Base-by-base conservation (phyloP, 2,113 vertebrate genomes). In the Pedionomus torquatus region DNA sequence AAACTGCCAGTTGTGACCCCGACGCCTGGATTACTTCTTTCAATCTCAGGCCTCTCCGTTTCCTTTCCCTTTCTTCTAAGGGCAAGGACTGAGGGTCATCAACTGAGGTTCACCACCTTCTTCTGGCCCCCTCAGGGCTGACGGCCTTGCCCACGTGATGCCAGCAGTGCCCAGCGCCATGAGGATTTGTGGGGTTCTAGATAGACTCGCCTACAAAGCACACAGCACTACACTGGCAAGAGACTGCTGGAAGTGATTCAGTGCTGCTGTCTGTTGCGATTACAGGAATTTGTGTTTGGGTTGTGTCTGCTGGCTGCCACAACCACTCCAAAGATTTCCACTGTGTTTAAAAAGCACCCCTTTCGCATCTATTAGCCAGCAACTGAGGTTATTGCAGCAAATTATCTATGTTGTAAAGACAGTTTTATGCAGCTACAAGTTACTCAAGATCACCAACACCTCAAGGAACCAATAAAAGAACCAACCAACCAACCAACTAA, bases 101-200 rank as follows among this genome's bases (percentile, higher is more conserved):
- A 41, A 23, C 33, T 0, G 5, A 52, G 68, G 19, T 26, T 75
- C 25, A 33, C 7, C 20, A 5, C 10, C 33, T 39, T 21, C 16
- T 63, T 52, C 20, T 52, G 64, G n/a, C 48, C 83, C 18, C 8
- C 19, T 68, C 0, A 0, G n/a, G n/a, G 30, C 10, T 15, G 54
- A 76, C 24, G 13, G 4, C 24, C 11, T 4, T n/a, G 25, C 15
- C 28, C 35, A 17, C 0, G 0, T 12, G 41, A 64, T 39, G 54
- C 33, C 58, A 37, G 46, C 78, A 63, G 19, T 8, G 65, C n/a
- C n/a, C 79, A n/a, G 70, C 0, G 0, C 51, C 4, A 0, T 0
- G 13, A 43, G 51, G 17, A 31, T 88, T n/a, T n/a, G 25, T 28
- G 31, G 69, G 58, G 68, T 0, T 91, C 43, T 39, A 64, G 33